Evolutionary conservation across 1,140 invertebrate genomes (phyloP).

Genomic region (Octopus sinensis): DNA sequence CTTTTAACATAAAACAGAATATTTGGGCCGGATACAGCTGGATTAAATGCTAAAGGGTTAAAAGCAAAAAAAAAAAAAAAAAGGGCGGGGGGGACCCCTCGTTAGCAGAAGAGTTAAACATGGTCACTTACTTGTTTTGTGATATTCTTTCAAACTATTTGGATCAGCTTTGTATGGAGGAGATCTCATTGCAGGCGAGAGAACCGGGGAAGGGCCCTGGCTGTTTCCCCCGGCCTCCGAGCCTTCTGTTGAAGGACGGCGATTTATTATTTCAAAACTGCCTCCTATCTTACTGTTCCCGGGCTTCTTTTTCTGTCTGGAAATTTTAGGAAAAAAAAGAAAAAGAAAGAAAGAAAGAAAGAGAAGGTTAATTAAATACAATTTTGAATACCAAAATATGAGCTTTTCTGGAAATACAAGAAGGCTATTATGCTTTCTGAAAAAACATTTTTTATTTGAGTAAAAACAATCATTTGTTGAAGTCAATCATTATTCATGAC

Average conservation of each 20-base stretch:
- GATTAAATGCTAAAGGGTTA: too few relatives aligned
- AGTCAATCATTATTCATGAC: too few relatives aligned
- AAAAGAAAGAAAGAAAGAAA: not conserved
- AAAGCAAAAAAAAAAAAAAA: too few relatives aligned
- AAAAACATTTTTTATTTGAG: constrained; percentile 2
- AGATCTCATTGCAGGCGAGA: constrained; percentile 62
- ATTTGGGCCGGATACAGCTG: too few relatives aligned
- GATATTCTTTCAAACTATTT: not conserved
- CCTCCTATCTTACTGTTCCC: constrained; percentile 38
- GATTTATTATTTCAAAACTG: constrained; percentile 56
- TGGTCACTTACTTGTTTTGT: constrained; percentile 1
- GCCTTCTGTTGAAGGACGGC: constrained; percentile 65
- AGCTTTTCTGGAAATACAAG: too few relatives aligned
- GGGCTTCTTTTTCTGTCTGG: constrained; percentile 41
- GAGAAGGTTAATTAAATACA: too few relatives aligned
- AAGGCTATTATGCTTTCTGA: not conserved
- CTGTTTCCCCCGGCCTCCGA: constrained; percentile 61
- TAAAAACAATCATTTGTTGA: not conserved
- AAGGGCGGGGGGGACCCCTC: too few relatives aligned
- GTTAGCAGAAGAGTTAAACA: too few relatives aligned
- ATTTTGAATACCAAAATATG: too few relatives aligned
- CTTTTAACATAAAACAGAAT: too few relatives aligned
- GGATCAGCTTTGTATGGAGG: constrained; percentile 39
- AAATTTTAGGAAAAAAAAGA: not conserved
- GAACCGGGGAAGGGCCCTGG: constrained; percentile 57